Percentiles rank a stretch among this genome's conserved stretches.
Conservation (phyloP, 2,797 vertebrate species). For the Lepidocolaptes lacrymiger region DNA sequence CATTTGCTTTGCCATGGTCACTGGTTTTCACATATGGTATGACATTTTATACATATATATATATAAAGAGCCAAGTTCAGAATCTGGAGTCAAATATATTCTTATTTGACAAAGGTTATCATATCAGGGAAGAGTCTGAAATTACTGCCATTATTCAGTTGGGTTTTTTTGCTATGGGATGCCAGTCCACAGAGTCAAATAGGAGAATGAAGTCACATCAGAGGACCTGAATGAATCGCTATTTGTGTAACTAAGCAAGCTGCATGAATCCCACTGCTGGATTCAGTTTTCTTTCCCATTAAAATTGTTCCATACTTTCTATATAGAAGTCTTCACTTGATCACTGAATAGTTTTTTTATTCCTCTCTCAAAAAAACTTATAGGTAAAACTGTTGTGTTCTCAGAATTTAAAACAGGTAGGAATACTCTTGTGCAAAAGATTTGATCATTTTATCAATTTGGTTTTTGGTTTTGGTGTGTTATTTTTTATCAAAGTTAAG, state of each 20-base stretch:
- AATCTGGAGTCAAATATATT: not conserved
- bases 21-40: not conserved
- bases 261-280: not conserved
- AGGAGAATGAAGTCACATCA: constrained; percentile 3
- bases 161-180: not conserved
- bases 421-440: not conserved
- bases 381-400: not conserved
- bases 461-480: not conserved
- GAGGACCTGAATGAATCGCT: not conserved
- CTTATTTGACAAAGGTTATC: not conserved
- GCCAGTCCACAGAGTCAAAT: not conserved
- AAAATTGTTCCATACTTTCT: constrained; percentile 1
- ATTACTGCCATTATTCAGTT: not conserved
- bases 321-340: not conserved
- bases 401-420: constrained; percentile 17
- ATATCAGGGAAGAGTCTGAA: not conserved
- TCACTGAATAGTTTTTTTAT: not conserved
- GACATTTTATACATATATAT: not conserved
- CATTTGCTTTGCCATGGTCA: constrained; percentile 28
- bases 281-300: constrained; percentile 11
- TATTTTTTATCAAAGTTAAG: constrained; percentile 19
- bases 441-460: not conserved
- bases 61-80: not conserved
- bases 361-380: not conserved
- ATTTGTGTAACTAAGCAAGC: constrained; percentile 32